phyloP scores from a whole-genome alignment of 2,888 invertebrate species.

The Oscheius sp. region DNA sequence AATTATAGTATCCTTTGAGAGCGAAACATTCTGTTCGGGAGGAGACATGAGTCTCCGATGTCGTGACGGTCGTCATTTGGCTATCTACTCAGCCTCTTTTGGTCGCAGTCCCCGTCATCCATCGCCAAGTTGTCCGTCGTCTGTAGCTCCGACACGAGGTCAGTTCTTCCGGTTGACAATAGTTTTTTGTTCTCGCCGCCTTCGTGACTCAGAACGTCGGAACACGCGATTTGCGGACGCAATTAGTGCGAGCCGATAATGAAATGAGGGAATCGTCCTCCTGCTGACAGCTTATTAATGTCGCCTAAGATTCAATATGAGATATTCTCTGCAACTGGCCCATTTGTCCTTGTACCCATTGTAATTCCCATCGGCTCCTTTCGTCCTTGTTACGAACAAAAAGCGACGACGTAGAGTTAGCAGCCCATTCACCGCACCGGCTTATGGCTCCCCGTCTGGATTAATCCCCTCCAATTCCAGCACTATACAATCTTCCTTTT shows the following conservation, averaged over 20 bases:
- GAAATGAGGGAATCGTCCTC: conserved; percentile 12
- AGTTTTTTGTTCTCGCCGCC: conserved; percentile 20
- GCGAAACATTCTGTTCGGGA: conserved; percentile 91
- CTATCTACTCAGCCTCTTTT: conserved; percentile 90
- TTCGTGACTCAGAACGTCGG: conserved; percentile 16
- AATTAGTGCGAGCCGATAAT: conserved; percentile 27
- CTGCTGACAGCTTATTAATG: conserved; percentile 7
- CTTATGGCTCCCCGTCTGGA: conserved; percentile 6
- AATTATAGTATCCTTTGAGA: conserved; percentile 87
- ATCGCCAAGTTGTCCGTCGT: conserved; percentile 7
- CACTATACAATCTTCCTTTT: conserved; percentile 26
- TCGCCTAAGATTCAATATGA: background rate
- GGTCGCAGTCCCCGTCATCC: conserved; percentile 76
- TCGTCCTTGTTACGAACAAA: background rate
- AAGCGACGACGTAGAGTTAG: background rate
- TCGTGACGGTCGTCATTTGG: conserved; percentile 83
- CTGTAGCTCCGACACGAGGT: conserved; percentile 15
- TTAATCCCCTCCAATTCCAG: background rate
- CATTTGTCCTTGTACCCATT: background rate
- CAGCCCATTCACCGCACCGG: conserved; percentile 10
- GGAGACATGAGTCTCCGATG: conserved; percentile 87
- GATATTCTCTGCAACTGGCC: background rate
- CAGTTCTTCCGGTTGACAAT: background rate
- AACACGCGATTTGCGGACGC: conserved; percentile 25
- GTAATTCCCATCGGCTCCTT: background rate